These are phyloP conservation scores for Drosophila dives DNA, from an alignment of 2,888 invertebrate species.

Conservation along the genomic window DNA sequence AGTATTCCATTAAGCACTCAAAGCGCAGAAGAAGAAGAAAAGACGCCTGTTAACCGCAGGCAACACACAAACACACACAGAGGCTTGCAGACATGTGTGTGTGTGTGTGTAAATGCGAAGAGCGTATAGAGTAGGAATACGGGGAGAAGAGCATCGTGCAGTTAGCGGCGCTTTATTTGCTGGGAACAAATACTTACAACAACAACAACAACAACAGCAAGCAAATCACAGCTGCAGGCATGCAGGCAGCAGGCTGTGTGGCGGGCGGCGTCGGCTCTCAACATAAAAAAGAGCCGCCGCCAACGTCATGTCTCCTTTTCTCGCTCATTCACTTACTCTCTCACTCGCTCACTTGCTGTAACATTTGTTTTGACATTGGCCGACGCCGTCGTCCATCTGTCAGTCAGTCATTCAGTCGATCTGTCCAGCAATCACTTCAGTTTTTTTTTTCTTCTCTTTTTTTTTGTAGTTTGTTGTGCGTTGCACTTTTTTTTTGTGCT, in stretches of 20 bases:
- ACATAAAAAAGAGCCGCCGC: conserved; percentile 58
- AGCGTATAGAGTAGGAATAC: conserved; percentile 6
- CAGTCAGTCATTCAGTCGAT: conserved; percentile 28
- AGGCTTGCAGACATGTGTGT: not conserved
- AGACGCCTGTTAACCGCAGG: conserved; percentile 53
- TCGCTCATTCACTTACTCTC: not conserved
- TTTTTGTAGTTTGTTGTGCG: conserved; percentile 28
- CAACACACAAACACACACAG: conserved; percentile 36
- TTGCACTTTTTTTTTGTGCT: conserved; percentile 45
- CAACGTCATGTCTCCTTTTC: conserved; percentile 4
- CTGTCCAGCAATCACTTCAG: conserved; percentile 50
- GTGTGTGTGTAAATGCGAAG: not conserved
- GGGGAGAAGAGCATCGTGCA: conserved; percentile 13
- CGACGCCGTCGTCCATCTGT: conserved; percentile 34
- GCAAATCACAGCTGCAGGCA: conserved; percentile 67
- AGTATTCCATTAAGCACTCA: conserved; percentile 54
- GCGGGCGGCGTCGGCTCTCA: conserved; percentile 49
- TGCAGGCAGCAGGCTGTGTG: conserved; percentile 48
- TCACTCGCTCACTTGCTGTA: conserved; percentile 36
- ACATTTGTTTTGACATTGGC: conserved; percentile 64
- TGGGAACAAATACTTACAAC: conserved; percentile 70
- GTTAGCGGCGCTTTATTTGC: conserved; percentile 63
- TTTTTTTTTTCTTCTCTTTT: conserved; percentile 34
- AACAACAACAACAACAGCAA: conserved; percentile 32
- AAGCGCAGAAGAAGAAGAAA: conserved; percentile 11